Conservation (phyloP, 2,888 invertebrate species). For the Sarcophaga subvicina region DNA sequence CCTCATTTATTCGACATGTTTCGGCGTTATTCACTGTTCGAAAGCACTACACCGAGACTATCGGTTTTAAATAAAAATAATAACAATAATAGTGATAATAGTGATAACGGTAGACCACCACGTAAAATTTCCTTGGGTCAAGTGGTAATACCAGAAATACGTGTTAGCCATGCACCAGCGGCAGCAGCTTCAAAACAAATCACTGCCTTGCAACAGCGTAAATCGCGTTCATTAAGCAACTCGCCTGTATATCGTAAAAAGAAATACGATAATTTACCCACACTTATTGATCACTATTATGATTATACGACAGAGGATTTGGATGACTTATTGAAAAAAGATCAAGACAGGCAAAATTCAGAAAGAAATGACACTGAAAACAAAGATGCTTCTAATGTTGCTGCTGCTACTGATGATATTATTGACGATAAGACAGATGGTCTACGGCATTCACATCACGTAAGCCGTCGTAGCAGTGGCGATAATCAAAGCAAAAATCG, state of each 20-base stretch:
- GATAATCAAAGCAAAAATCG: slow-evolving; percentile 67
- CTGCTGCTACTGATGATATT: not conserved
- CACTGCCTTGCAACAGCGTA: slow-evolving; percentile 65
- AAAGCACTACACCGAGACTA: slow-evolving; percentile 77
- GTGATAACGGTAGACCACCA: slow-evolving; percentile 17
- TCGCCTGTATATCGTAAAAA: slow-evolving; percentile 79
- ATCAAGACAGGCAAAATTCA: slow-evolving; percentile 71
- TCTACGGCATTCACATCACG: slow-evolving; percentile 76
- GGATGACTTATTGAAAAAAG: slow-evolving; percentile 52
- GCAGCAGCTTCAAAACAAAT: slow-evolving; percentile 65
- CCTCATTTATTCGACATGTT: slow-evolving; percentile 59
- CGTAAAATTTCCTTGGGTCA: slow-evolving; percentile 57
- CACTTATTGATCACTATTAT: slow-evolving; percentile 70
- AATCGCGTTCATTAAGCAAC: slow-evolving; percentile 78
- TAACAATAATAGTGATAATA: slow-evolving; percentile 43
- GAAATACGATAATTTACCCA: slow-evolving; percentile 75
- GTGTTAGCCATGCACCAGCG: slow-evolving; percentile 68
- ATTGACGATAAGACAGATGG: slow-evolving; percentile 71
- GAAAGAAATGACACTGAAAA: slow-evolving; percentile 24
- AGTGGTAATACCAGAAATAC: slow-evolving; percentile 67
- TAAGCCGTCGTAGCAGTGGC: slow-evolving; percentile 76
- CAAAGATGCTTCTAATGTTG: slow-evolving; percentile 3
- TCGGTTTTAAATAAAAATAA: slow-evolving; percentile 75
- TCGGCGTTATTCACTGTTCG: slow-evolving; percentile 80
- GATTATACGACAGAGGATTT: slow-evolving; percentile 61